These are phyloP conservation scores for Ianthella basta DNA, from an alignment of 37 sponge, comb jelly and placozoan species.

Conservation along the genomic window DNA sequence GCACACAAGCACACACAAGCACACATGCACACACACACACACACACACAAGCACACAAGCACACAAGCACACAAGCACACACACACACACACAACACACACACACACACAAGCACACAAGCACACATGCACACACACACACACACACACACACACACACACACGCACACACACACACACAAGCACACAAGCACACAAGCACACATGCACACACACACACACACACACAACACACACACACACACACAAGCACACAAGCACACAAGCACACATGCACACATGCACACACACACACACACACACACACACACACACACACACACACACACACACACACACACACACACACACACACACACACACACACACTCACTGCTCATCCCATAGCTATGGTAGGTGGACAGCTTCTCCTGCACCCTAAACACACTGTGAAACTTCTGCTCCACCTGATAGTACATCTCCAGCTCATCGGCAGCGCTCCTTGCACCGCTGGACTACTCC, in stretches of 20 bases:
- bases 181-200: neutral
- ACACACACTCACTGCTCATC: constrained; percentile 30
- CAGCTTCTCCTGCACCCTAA: constrained; percentile 49
- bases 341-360: constrained; percentile 38
- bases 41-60: neutral
- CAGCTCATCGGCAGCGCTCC: constrained; percentile 44
- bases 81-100: constrained; percentile 32
- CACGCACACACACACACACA: constrained; percentile 32
- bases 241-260: constrained; percentile 27
- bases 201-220: neutral
- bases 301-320: constrained; percentile 34
- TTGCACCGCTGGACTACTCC: neutral
- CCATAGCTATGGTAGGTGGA: constrained; percentile 53
- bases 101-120: constrained; percentile 23
- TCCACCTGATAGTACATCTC: constrained; percentile 63
- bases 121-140: constrained; percentile 32
- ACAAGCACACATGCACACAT: constrained; percentile 21
- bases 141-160: constrained; percentile 34
- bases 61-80: too few relatives aligned
- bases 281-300: constrained; percentile 34
- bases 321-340: constrained; percentile 32
- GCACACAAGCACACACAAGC: constrained; percentile 21
- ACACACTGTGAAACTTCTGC: constrained; percentile 50
- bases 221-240: neutral
- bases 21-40: constrained; percentile 22